Base-by-base conservation (phyloP, 2,888 invertebrate species). In the Epinotia demarniana region DNA sequence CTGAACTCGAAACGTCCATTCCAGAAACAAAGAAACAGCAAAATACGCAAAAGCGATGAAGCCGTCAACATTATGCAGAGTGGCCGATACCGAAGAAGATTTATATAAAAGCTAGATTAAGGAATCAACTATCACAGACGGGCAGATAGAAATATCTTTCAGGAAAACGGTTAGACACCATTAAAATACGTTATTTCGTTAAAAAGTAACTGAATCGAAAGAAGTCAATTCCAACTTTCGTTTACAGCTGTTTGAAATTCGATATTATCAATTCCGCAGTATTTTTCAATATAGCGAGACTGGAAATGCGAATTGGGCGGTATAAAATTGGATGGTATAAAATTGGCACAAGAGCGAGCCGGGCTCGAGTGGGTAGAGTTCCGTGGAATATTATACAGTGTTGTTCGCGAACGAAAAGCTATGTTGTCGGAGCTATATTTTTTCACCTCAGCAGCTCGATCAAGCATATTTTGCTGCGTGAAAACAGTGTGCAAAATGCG, bases 261-360 rank as follows among this genome's bases (percentile, higher is more conserved):
- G 33, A 69, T 63, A 63, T 63, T 63, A 74, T 74, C 63, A 69
- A 63, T 49, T 70, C 33, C 12, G 74, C 46, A 12, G 70, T 70
- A 63, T 58, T 74, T 70, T 70, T 74, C 69, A 74, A 74, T 74
- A 74, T 74, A 39, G 49, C 63, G 55, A 23, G 61, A 61, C 43
- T 57, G 49, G 27, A 39, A 49, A 33, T 33, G 46, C 57, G 57
- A 61, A 74, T 63, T 63, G 62, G 27, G n/a, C n/a, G n/a, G n/a
- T n/a, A n/a, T n/a, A n/a, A n/a, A 61, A 73, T 63, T 63, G 62
- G 27, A 69, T 57, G 62, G 62, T 46, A 63, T 13, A 43, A 43
- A 68, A 18, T 69, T 27, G 46, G 11, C 13, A 23, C 13, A 60
- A 60, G 27, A 58, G 13, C 13, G 55, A 39, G 19, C 46, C n/a